A percentile compares a stretch with the other conserved stretches of the same genome.
phyloP scores from a whole-genome alignment of 2,797 vertebrate species.

The Tragopan temminckii region DNA sequence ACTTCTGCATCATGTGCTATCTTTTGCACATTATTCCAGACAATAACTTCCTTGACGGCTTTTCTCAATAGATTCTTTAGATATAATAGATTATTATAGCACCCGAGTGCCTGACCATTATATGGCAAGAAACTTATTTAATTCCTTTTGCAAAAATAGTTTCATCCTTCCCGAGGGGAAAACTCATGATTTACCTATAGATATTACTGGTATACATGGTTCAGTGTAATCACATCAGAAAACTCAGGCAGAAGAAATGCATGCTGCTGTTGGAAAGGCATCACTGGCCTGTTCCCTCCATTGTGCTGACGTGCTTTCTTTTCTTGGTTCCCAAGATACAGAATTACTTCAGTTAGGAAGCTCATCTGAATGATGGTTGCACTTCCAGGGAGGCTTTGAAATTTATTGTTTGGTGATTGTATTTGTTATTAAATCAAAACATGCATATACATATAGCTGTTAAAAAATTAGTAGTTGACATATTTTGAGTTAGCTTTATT shows the following conservation, averaged over 20 bases:
- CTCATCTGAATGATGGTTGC: neutral
- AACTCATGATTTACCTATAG: neutral
- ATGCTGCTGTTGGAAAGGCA: neutral
- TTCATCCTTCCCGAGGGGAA: neutral
- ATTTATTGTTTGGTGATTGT: neutral
- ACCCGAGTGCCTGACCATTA: neutral
- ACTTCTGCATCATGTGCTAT: neutral
- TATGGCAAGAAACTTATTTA: neutral
- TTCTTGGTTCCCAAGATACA: neutral
- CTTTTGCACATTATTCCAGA: neutral
- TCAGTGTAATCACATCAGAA: neutral
- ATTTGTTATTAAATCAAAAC: neutral
- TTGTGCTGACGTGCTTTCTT: neutral
- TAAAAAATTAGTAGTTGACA: neutral
- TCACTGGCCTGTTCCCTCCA: neutral
- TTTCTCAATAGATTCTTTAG: neutral
- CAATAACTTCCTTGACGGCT: neutral
- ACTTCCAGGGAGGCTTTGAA: neutral
- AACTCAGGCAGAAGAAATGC: neutral
- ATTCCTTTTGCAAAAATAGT: neutral
- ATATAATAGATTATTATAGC: neutral
- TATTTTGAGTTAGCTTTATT: neutral
- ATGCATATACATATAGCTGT: fast-evolving
- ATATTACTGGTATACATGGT: neutral
- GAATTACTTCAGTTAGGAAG: neutral